phyloP scores from a whole-genome alignment of 2,113 vertebrate species.

The Lipophrys pholis region DNA sequence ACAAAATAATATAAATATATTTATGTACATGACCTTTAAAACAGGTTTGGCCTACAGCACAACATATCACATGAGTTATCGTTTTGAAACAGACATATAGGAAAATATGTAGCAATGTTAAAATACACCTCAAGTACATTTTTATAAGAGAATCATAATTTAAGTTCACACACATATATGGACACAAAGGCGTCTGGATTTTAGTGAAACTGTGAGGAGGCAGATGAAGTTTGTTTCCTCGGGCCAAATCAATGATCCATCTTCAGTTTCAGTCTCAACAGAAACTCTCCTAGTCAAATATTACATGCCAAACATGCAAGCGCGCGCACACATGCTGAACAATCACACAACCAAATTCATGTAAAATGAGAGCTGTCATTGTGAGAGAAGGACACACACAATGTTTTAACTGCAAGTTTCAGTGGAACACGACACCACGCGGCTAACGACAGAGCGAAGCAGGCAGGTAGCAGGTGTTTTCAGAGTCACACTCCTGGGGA shows the following conservation, averaged over 20 bases:
- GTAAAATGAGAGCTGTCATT: slow-evolving; percentile 66
- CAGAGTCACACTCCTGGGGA: slow-evolving; percentile 5
- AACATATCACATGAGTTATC: background rate
- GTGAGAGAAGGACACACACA: slow-evolving; percentile 14
- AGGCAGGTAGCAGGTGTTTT: slow-evolving; percentile 15
- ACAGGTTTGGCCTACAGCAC: background rate
- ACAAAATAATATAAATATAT: background rate
- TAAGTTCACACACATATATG: background rate
- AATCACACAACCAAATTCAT: slow-evolving; percentile 69
- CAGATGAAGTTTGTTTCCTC: slow-evolving; percentile 20
- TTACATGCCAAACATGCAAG: slow-evolving; percentile 68
- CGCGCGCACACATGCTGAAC: slow-evolving; percentile 32
- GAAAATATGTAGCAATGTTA: background rate
- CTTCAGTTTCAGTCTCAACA: slow-evolving; percentile 69
- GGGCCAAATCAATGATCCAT: slow-evolving; percentile 38
- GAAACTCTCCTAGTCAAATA: slow-evolving; percentile 81
- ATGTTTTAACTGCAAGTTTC: slow-evolving; percentile 58
- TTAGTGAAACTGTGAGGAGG: slow-evolving; percentile 24
- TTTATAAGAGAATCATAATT: slow-evolving; percentile 19
- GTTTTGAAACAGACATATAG: background rate
- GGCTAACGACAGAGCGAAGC: slow-evolving; percentile 5
- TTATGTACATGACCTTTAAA: background rate
- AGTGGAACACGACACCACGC: slow-evolving; percentile 62
- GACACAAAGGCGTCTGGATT: background rate
- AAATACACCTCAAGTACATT: slow-evolving; percentile 18